These are phyloP conservation scores for Pygoscelis antarcticus DNA, from an alignment of 2,113 vertebrate species.

Conservation along the genomic window DNA sequence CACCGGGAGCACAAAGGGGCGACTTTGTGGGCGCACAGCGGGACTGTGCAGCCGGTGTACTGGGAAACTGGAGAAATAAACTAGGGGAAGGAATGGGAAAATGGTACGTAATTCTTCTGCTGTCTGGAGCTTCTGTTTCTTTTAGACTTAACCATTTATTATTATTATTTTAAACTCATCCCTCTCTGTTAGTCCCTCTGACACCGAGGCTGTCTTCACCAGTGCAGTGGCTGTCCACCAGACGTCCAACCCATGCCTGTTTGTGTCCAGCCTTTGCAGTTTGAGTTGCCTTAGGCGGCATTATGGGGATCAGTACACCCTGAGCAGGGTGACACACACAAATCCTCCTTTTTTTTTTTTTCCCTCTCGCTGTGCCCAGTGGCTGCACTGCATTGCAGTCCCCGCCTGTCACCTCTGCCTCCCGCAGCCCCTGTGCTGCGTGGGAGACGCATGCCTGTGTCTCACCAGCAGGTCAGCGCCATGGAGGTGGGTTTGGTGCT, in stretches of 20 bases:
- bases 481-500: neutral
- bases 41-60: accelerated
- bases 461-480: neutral
- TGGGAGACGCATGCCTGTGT: neutral
- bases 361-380: neutral
- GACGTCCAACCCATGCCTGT: accelerated
- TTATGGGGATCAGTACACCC: accelerated
- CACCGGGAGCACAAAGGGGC: neutral
- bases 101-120: neutral
- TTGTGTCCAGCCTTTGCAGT: neutral
- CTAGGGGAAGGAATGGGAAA: accelerated
- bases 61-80: neutral
- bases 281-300: accelerated
- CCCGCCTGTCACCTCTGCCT: too few species aligned
- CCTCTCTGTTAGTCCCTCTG: neutral
- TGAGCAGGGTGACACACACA: accelerated
- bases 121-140: neutral
- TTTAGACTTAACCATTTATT: accelerated
- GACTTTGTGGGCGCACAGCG: accelerated
- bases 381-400: too few species aligned
- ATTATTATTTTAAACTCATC: neutral
- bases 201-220: neutral
- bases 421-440: too few species aligned
- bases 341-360: neutral
- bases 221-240: accelerated